Base-by-base conservation (phyloP, 2,888 invertebrate species). In the Ormyrus nitidulus region DNA sequence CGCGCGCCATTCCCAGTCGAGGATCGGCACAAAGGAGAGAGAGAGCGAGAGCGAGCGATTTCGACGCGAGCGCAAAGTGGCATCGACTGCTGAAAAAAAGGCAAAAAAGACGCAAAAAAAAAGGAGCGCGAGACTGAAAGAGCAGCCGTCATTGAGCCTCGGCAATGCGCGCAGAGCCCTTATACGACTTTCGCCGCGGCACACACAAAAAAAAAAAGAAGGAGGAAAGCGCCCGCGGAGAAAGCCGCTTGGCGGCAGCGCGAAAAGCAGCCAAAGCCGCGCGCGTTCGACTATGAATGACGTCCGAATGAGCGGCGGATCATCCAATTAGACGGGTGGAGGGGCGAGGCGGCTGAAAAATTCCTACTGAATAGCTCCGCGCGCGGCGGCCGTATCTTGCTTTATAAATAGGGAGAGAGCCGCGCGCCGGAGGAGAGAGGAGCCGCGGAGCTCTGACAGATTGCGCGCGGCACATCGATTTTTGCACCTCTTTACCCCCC, bases 401-500 rank as follows among this genome's bases (percentile, higher is more conserved):
- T 72, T 66, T 73, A 71, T 77, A 66, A 77, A 77, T 72, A 72
- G 72, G 77, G 44, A 6, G 44, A 34, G 34, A 34, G 3, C 34
- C 34, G 34, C 34, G 34, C 34, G 34, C 2, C 34, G 51, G n/a
- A 46, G 56, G 6, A 19, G 19, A 19, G 19, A 49, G n/a, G 44
- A 49, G 58, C 11, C 10, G 34, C 34, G 4, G 13, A 51, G 62
- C 11, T 8, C 77, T 71, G 79, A 79, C 79, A 62, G 74, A 79
- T 77, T 72, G 71, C 77, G 65, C 77, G 65, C 46, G 51, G 65
- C 34, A 4, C 65, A 77, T 79, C 79, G 74, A 79, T 73, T 79
- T 74, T 72, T 53, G 34, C 34, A 34, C 34, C 34, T 34, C 34
- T 34, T 34, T 34, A 34, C 34, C 34, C 4, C 3, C 0, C 34